A percentile compares a stretch with the other conserved stretches of the same genome.
Conservation (phyloP, 2,113 vertebrate genomes). For the Bagarius yarrelli region DNA sequence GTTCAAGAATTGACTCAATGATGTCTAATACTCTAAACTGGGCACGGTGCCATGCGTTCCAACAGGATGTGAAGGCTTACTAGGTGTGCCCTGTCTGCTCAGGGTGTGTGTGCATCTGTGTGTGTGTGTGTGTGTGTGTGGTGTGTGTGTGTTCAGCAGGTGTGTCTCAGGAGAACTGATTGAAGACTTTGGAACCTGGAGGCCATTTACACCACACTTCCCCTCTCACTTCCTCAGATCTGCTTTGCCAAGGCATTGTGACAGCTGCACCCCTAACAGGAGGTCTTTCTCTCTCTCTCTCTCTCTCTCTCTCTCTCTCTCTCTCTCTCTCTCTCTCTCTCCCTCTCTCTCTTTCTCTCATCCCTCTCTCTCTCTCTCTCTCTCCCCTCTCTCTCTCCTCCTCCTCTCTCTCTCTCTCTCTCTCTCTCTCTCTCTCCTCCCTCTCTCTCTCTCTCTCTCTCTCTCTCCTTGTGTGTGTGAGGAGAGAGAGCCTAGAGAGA, state of each 20-base stretch:
- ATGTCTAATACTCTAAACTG: not conserved
- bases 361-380: not conserved
- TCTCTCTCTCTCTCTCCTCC: not conserved
- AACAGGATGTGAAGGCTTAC: slow-evolving; percentile 4
- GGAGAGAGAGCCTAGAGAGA: slow-evolving; percentile 4
- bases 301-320: not conserved
- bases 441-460: not conserved
- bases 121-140: slow-evolving; percentile 22
- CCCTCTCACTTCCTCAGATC: slow-evolving; percentile 23
- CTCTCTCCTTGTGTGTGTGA: not conserved
- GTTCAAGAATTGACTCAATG: not conserved
- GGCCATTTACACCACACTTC: slow-evolving; percentile 35
- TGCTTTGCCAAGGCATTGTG: slow-evolving; percentile 37
- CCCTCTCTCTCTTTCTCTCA: not conserved
- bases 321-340: no score
- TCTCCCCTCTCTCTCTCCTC: no score
- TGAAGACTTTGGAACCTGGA: slow-evolving; percentile 31
- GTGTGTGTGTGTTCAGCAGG: slow-evolving; percentile 28
- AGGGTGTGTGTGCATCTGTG: not conserved
- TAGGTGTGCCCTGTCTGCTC: slow-evolving; percentile 30
- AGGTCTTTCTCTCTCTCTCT: not conserved
- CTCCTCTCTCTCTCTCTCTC: not conserved
- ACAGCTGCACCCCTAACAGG: slow-evolving; percentile 60
- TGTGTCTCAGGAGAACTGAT: slow-evolving; percentile 34
- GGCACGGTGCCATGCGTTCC: slow-evolving; percentile 30